phyloP scores from a whole-genome alignment of 2,113 vertebrate genomes.

The Cynopterus brachyotis region DNA sequence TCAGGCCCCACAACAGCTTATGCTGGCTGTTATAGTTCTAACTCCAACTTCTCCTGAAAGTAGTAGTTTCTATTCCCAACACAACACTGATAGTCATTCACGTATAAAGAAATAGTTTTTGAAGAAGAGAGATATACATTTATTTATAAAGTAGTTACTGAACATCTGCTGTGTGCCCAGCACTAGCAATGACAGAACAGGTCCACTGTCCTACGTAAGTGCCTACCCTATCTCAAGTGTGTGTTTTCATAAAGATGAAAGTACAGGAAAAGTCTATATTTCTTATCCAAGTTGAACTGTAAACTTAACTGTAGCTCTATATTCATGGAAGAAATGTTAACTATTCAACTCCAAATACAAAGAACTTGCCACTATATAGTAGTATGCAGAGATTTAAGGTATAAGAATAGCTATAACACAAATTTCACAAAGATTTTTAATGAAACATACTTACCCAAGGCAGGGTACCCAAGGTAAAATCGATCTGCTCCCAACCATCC shows the following conservation, averaged over 20 bases:
- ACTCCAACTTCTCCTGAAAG: not conserved
- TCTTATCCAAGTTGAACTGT: not conserved
- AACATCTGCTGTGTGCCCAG: not conserved
- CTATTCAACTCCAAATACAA: not conserved
- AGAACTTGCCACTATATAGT: not conserved
- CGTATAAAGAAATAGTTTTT: not conserved
- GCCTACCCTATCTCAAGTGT: not conserved
- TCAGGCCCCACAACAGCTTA: not conserved
- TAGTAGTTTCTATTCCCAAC: not conserved
- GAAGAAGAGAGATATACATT: not conserved
- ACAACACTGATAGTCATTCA: not conserved
- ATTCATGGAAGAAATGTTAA: not conserved
- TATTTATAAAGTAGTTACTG: not conserved
- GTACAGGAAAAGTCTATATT: not conserved
- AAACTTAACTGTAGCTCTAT: not conserved
- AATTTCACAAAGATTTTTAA: not conserved
- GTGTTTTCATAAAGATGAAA: not conserved
- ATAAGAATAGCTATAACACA: not conserved
- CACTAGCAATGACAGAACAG: not conserved
- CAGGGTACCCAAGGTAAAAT: slow-evolving; percentile 98
- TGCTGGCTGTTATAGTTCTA: not conserved
- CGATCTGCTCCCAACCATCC: slow-evolving; percentile 98
- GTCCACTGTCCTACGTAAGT: not conserved
- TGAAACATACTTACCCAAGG: slow-evolving; percentile 89
- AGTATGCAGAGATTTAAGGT: not conserved